These are phyloP conservation scores for Cyanocitta stelleri DNA, from an alignment of 2,113 vertebrate genomes.

Conservation along the genomic window DNA sequence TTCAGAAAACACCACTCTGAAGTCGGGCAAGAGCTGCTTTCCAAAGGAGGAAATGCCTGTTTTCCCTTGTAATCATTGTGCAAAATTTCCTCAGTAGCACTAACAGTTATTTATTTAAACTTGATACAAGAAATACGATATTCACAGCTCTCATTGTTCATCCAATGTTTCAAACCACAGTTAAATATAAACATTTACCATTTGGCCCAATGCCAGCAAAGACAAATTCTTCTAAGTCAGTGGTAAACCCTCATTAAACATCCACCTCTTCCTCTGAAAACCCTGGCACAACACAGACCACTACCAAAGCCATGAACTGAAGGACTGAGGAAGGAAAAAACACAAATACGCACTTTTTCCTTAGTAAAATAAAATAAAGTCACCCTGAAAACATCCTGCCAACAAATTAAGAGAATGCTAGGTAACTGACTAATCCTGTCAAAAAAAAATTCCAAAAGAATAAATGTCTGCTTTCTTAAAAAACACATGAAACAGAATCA, in stretches of 20 bases:
- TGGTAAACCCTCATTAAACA: background rate
- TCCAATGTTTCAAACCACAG: background rate
- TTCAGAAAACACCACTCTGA: background rate
- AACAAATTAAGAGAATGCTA: background rate
- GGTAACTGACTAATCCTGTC: background rate
- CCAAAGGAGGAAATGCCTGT: constrained; percentile 39
- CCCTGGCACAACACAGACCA: background rate
- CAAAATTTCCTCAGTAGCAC: background rate
- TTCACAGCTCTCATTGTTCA: background rate
- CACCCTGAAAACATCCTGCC: background rate
- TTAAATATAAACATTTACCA: constrained; percentile 7
- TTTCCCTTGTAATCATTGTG: background rate
- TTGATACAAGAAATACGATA: background rate
- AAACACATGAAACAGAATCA: background rate
- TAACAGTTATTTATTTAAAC: background rate
- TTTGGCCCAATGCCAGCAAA: background rate
- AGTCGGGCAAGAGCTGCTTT: background rate
- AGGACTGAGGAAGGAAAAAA: background rate
- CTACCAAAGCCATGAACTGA: background rate
- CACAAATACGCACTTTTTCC: background rate
- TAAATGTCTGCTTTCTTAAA: background rate
- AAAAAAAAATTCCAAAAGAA: background rate
- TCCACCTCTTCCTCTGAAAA: background rate
- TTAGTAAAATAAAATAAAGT: background rate
- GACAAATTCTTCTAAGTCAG: background rate